Base-by-base conservation (phyloP, 2,888 invertebrate species). In the Selenia dentaria region DNA sequence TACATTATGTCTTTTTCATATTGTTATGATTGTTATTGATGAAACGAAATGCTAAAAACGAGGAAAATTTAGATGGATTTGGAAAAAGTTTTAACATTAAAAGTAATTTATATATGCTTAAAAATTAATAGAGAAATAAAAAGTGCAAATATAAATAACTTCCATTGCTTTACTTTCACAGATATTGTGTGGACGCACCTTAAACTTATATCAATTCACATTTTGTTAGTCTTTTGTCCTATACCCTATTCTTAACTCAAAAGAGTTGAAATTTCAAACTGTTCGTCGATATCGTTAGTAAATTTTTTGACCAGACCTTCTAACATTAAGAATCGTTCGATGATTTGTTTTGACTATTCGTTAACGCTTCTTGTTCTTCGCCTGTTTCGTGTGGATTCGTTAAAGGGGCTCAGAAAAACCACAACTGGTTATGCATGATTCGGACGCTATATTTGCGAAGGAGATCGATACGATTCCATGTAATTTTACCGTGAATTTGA, bases 291-390 rank as follows among this genome's bases (percentile, higher is more conserved):
- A n/a, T 9, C 12, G 6, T 14, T 13, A 25, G 10, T 25, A 5
- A 10, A 16, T 3, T 10, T 16, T 16, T 6, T 9, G n/a, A 31
- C 4, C 10, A 18, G 6, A 31, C 31, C n/a, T 16, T 31, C 9
- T 4, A 18, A 9, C 16, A n/a, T 29, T 4, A 31, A 10, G 9
- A 33, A 24, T 22, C 2, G 1, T 25, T 31, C 31, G 9, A 56
- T 67, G 70, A 66, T 70, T 67, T 70, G 70, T 70, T 72, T 72
- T 66, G 70, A 69, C 53, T 57, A 66, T 61, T 71, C 67, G 66
- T 70, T 71, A 72, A 57, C 61, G 60, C 62, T 59, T 54, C 61
- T 63, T 63, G 63, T 57, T 46, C 49, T 1, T 1, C 11, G 13
- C 22, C 11, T 10, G 11, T 11, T 22, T 22, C 8, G 22, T 33